Base-by-base conservation (phyloP, 2,888 invertebrate species). In the Pecten maximus region DNA sequence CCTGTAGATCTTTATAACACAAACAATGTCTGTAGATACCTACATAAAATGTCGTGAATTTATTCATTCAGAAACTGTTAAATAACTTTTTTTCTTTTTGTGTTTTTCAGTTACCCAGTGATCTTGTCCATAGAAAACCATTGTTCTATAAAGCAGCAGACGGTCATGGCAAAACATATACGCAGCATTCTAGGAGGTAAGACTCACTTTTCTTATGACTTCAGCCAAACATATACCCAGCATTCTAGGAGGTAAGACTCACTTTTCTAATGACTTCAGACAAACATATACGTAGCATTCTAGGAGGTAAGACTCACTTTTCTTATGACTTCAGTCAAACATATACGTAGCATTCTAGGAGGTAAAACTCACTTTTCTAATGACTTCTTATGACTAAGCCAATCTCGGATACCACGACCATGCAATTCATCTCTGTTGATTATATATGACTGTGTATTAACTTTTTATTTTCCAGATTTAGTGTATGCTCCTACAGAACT, bases 121-220 rank as follows among this genome's bases (percentile, higher is more conserved):
- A 96, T 96, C 44, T 92, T 97, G 74, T 97, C 97, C 6, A 94
- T 97, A 88, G 97, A 97, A 92, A 97, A 97, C 93, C 97, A 97
- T 92, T 97, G 96, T 91, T 96, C 96, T 28, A 91, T 96, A 3
- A 95, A 95, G 87, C 97, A 97, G 91, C 97, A 97, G 93, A 93
- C 92, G 28, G 94, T 95, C 40, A 96, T 97, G 96, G 97, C 96
- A 8, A 44, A 93, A 10, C 93, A 95, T 88, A 93, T 97, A 92
- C 94, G 91, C 15, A 88, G 93, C 6, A 94, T 95, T 48, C 93
- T 97, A 54, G 96, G 96, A 91, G 94, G 95, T 95, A 95, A 93
- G 92, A 92, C 90, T 92, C 60, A 40, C 23, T n/a, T n/a, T 15
- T 40, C 40, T 74, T 54, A 15, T 15, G 35, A 40, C 54, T 6